Evolutionary conservation across 2,888 invertebrate genomes (phyloP).

Genomic region (Suillia variegata): DNA sequence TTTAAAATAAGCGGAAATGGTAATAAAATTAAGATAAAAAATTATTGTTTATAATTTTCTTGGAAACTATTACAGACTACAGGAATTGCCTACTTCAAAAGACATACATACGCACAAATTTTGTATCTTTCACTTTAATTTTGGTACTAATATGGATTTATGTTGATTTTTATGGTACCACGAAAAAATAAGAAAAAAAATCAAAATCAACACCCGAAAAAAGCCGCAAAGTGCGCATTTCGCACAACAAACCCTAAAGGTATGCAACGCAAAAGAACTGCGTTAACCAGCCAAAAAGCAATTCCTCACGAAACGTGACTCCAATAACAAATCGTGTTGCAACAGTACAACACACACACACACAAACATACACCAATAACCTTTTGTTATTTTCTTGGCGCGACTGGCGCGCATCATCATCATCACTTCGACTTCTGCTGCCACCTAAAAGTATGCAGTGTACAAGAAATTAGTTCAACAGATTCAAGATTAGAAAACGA

Average conservation of each 20-base stretch:
- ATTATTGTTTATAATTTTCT: too few species aligned
- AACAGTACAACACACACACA: slow-evolving; percentile 16
- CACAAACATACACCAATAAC: slow-evolving; percentile 23
- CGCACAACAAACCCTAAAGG: neutral
- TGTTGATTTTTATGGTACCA: slow-evolving; percentile 37
- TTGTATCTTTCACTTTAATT: too few species aligned
- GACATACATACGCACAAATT: too few species aligned
- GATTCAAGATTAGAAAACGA: slow-evolving; percentile 39
- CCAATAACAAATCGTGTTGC: slow-evolving; percentile 16
- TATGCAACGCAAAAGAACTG: slow-evolving; percentile 23
- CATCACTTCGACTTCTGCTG: slow-evolving; percentile 51
- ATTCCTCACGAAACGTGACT: slow-evolving; percentile 29
- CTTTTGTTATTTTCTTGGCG: neutral
- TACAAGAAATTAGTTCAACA: slow-evolving; percentile 59
- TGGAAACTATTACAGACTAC: too few species aligned
- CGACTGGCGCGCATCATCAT: neutral
- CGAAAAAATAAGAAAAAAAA: slow-evolving; percentile 14
- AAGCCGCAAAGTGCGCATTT: neutral
- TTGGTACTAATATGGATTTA: slow-evolving; percentile 44
- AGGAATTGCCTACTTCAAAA: too few species aligned
- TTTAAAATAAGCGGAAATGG: too few species aligned
- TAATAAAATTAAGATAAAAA: too few species aligned
- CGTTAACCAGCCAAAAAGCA: slow-evolving; percentile 30
- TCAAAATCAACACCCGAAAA: neutral
- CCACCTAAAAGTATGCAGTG: slow-evolving; percentile 57